phyloP scores from a whole-genome alignment of 1,140 invertebrate species.

The Rhopalosiphum maidis region DNA sequence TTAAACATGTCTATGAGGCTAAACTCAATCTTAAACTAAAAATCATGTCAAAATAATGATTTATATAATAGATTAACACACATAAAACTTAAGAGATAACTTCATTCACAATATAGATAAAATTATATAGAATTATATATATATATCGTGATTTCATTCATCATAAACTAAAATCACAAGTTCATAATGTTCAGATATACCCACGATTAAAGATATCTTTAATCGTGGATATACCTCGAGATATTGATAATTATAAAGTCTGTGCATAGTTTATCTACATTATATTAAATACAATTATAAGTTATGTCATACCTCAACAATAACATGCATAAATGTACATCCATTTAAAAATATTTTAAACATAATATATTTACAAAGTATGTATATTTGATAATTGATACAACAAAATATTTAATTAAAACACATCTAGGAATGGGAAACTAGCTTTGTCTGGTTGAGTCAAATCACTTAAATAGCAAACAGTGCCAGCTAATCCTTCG shows the following conservation, averaged over 20 bases:
- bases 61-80: background rate
- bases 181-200: no score
- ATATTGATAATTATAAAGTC: no score
- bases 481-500: slow-evolving; percentile 85
- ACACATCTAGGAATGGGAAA: slow-evolving; percentile 82
- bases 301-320: no score
- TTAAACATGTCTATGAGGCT: background rate
- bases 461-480: slow-evolving; percentile 82
- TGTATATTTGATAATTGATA: background rate
- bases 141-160: background rate
- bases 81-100: background rate
- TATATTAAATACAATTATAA: no score
- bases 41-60: background rate
- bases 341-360: no score
- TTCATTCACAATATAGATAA: background rate
- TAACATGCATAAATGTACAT: no score
- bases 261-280: no score
- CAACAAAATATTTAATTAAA: slow-evolving; percentile 37
- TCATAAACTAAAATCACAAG: no score
- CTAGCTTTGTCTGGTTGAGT: slow-evolving; percentile 74
- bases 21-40: background rate
- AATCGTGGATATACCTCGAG: no score
- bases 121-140: no score
- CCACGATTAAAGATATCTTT: no score
- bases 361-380: no score